Evolutionary conservation across 2,888 invertebrate genomes (phyloP), one percentile per base, ranked within the genome.

Genomic region (Diogma glabrata): DNA sequence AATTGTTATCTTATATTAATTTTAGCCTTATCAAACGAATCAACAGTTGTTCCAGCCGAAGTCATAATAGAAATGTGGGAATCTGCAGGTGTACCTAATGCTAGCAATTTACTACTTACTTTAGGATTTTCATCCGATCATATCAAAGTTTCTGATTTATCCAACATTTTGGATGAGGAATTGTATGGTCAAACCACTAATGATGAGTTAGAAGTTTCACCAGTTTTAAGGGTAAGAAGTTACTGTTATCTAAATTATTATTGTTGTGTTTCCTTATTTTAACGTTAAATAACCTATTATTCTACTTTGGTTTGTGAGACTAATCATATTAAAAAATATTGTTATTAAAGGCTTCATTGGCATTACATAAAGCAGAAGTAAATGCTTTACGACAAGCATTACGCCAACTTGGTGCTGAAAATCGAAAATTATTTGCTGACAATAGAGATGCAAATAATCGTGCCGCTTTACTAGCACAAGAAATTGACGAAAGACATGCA

Each of bases 401-500:
- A 59, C 82, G 84, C 52, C 84, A 85, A 58, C 71, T 84, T 59
- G 74, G 75, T 47, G 79, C 78, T 24, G 93, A 93, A 65, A 78
- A 88, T 50, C 84, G 87, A 58, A 92, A 92, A 65, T 69, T 93
- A 33, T 81, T 83, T 55, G 71, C 75, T 10, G 90, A 91, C 62
- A 79, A 92, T 16, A 72, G 76, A 17, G 90, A 90, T 63, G 88
- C 91, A 0, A 90, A 92, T 63, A 77, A 83, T 52, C 75, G 92
- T 58, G 87, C 89, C 0, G 76, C 81, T 1, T 65, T 89, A 50
- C 72, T 94, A 48, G 93, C 91, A 2, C 87, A 87, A 60, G 94
- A 94, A 67, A 86, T 92, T 2, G 94, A 95, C 65, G 94, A 94
- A 61, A 83, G 86, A 59, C 91, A 93, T 65, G 78, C 83, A 1